Evolutionary conservation across 2,113 vertebrate species (phyloP), one percentile per base, ranked within the genome.

Genomic region (Pardalotus punctatus): DNA sequence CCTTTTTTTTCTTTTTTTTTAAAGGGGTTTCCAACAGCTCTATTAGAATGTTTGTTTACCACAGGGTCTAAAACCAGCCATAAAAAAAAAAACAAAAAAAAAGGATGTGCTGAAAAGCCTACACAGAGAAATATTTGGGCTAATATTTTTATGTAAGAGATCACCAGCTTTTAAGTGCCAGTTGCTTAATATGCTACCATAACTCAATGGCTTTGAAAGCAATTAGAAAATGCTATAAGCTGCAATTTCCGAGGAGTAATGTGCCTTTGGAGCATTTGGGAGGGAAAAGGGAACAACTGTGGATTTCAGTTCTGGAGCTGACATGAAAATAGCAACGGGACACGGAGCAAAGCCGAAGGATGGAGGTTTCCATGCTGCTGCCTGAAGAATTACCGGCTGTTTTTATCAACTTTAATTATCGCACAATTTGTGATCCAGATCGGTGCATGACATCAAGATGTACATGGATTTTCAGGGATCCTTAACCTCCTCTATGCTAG

Each of bases 201-300:
- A 96, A 93, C 88, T 96, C 91, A 61, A 5, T 3, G 23, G 93
- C 96, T 96, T 96, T 83, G 94, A 71, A 88, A 95, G 95, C 94
- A 97, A 96, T 95, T 96, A 96, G 94, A 45, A 96, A 96, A 95
- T 92, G 93, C 85, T 45, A 11, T 83, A 94, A 96, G 90, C 95
- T 90, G 86, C 91, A n/a, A 25, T 95, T 91, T 89, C 69, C 19
- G 2, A 80, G 67, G 51, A 8, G 9, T 78, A 92, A 93, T 77
- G 22, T 80, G 81, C 85, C 85, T 86, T 89, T 53, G 20, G 93
- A 94, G 83, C 64, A 64, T 91, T 80, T 82, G 64, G 10, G 82
- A 92, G 93, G 56, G 81, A 36, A 93, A 90, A 81, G 82, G 72
- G 90, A 95, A 70, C 80, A 81, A 94, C 74, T 50, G 81, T 51